phyloP scores from a whole-genome alignment of 2,797 vertebrate genomes.

The Smutsia gigantea region DNA sequence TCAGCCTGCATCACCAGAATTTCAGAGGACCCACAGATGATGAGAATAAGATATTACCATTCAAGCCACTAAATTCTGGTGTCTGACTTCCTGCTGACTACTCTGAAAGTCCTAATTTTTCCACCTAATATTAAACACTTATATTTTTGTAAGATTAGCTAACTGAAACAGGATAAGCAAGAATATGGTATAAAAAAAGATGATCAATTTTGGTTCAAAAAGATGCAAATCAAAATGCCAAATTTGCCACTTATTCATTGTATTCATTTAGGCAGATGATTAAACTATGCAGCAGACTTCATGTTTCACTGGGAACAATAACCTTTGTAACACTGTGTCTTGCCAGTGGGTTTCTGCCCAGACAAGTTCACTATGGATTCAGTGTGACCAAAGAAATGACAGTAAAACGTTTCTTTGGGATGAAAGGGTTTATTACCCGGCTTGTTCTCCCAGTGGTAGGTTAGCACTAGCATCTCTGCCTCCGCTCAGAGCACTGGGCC shows the following conservation, averaged over 20 bases:
- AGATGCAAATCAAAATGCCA: background rate
- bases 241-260: background rate
- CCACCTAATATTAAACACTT: background rate
- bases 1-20: background rate
- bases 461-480: no score
- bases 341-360: no score
- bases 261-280: background rate
- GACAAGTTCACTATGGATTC: no score
- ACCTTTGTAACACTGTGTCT: background rate
- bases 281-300: background rate
- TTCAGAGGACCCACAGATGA: no score
- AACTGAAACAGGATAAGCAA: background rate
- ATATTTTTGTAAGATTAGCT: background rate
- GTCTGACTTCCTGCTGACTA: background rate
- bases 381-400: no score
- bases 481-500: no score
- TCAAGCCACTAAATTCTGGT: background rate
- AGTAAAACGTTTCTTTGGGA: no score
- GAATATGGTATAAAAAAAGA: background rate
- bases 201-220: background rate
- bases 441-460: no score
- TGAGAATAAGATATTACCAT: background rate
- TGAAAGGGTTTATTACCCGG: no score
- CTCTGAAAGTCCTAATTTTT: background rate
- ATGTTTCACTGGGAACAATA: background rate